Evolutionary conservation across 1,140 invertebrate genomes (phyloP), one percentile per base, ranked within the genome.

Genomic region (Triops longicaudatus): DNA sequence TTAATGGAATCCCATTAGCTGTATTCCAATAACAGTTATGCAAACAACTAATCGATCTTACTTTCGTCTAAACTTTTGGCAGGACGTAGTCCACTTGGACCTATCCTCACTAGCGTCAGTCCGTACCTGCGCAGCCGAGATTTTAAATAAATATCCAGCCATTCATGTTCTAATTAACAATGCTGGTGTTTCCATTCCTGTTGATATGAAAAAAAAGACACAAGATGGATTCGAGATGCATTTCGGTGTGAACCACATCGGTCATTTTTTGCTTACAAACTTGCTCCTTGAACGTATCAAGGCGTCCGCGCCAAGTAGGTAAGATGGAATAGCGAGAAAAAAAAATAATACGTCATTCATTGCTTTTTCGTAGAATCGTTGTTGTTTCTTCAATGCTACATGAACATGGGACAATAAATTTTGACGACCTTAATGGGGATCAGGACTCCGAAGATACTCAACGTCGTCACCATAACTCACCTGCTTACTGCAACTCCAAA

Each of bases 251-350:
- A 93, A 93, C 85, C 90, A 94, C 81, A 85, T 94, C 50, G 91
- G 91, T 17, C 94, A 95, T 81, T 96, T 95, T 82, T 84, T 94
- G n/a, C 83, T 97, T 1, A 96, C 93, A 1, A 89, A 91, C 83
- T 85, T 94, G 22, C 85, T 97, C 11, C 80, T 93, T 41, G 89
- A 92, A 14, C 83, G 87, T 26, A 83, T 96, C 11, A 90, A 87
- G 83, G 83, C 87, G 73, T 87, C 85, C 74, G 87, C 87, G 78
- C 87, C 86, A 26, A 89, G 90, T 81, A 87, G 90, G 85, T 87
- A 87, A 28, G 28, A 14, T n/a, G 11, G 9, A 42, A 17, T 73
- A 26, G 28, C 27, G 17, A 27, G 26, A 17, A 77, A 76, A 71
- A 6, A 0, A 26, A 42, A 26, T 42, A 28, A 77, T 37, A 10